These are phyloP conservation scores for Yponomeuta evonymella DNA, from an alignment of 2,888 invertebrate genomes.

Conservation along the genomic window DNA sequence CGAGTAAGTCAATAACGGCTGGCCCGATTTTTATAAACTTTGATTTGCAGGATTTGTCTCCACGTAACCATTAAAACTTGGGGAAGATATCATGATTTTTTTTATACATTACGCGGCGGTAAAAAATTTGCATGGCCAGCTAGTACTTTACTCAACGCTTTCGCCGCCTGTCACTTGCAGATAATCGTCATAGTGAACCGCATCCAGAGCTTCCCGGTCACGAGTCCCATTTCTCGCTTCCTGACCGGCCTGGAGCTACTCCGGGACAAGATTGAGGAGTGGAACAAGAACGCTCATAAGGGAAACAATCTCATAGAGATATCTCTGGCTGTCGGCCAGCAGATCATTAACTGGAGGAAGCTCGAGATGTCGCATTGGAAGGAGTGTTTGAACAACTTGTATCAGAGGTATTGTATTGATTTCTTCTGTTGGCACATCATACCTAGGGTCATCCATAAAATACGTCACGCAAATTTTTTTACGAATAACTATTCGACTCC, in stretches of 20 bases:
- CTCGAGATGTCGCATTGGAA: constrained; percentile 93
- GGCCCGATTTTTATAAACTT: too few species aligned
- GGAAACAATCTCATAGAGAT: constrained; percentile 87
- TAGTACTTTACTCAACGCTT: too few species aligned
- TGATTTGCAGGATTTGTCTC: too few species aligned
- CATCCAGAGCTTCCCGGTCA: constrained; percentile 82
- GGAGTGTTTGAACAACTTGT: constrained; percentile 83
- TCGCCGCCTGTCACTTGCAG: constrained; percentile 44
- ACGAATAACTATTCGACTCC: too few species aligned
- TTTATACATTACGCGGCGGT: too few species aligned
- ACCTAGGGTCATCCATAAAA: too few species aligned
- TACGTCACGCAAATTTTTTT: too few species aligned
- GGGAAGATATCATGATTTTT: too few species aligned
- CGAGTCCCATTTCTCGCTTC: constrained; percentile 90
- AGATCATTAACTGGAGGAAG: constrained; percentile 93
- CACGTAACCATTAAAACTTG: too few species aligned
- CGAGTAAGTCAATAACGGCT: too few species aligned
- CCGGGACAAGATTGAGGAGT: constrained; percentile 88
- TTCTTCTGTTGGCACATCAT: too few species aligned
- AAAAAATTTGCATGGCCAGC: too few species aligned
- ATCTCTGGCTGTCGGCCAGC: constrained; percentile 83
- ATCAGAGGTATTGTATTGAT: constrained; percentile 64
- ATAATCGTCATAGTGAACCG: constrained; percentile 81
- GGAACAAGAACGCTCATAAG: constrained; percentile 94
- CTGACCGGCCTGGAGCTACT: constrained; percentile 93